These are phyloP conservation scores for Chlorodrepanis virens DNA, from an alignment of 2,113 vertebrate species.

Conservation along the genomic window DNA sequence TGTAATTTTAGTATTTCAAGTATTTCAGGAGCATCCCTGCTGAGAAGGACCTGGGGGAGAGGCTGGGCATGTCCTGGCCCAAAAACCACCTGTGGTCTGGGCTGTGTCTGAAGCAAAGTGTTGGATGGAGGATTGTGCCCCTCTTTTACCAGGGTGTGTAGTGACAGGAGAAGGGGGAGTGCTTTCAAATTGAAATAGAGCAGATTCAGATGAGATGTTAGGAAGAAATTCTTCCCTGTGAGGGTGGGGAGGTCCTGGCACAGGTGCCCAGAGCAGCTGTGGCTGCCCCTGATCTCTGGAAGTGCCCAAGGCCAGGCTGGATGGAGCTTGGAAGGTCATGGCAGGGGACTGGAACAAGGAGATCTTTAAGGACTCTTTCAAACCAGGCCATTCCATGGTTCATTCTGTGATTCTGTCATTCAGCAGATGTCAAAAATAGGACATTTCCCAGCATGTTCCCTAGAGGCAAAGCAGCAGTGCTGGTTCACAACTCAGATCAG, in stretches of 20 bases:
- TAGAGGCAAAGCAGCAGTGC: background rate
- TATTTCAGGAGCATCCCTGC: background rate
- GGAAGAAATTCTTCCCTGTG: background rate
- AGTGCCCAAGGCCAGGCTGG: background rate
- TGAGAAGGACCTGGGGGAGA: background rate
- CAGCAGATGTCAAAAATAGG: background rate
- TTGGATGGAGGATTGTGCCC: background rate
- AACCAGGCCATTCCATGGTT: background rate
- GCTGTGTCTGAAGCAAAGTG: background rate
- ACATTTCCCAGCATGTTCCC: background rate
- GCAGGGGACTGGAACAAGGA: background rate
- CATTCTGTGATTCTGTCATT: background rate
- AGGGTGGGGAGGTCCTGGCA: rapidly evolving
- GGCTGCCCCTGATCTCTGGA: background rate
- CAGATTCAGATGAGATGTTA: background rate
- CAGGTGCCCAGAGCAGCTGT: background rate
- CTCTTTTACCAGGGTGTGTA: no score
- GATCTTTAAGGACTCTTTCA: background rate
- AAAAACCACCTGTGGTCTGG: rapidly evolving
- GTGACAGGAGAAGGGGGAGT: background rate
- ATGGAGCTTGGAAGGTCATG: background rate
- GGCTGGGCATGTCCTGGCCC: background rate
- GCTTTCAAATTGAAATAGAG: background rate
- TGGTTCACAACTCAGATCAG: background rate
- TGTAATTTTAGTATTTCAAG: background rate